These are phyloP conservation scores for Leucoptera coffeella DNA, from an alignment of 2,888 invertebrate species.

Conservation along the genomic window DNA sequence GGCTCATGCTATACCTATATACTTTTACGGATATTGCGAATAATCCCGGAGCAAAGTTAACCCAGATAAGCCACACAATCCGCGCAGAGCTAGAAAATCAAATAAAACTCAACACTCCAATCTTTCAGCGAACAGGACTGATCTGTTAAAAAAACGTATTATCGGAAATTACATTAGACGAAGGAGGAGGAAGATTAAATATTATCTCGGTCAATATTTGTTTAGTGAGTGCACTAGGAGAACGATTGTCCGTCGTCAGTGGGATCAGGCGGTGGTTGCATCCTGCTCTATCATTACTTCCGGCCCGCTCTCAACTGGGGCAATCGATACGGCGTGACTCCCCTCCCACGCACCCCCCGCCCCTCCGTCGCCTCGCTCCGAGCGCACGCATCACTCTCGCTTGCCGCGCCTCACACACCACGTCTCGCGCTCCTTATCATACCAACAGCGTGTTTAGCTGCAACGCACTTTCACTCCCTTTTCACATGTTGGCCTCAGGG, in stretches of 20 bases:
- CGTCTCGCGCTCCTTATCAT: neutral
- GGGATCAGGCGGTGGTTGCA: conserved; percentile 44
- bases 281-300: conserved; percentile 49
- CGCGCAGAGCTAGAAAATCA: too few species aligned
- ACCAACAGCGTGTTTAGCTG: too few species aligned
- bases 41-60: too few species aligned
- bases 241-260: conserved; percentile 22
- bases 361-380: conserved; percentile 18
- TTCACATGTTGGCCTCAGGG: too few species aligned
- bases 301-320: conserved; percentile 58
- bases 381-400: conserved; percentile 42
- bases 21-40: too few species aligned
- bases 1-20: too few species aligned
- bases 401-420: conserved; percentile 13
- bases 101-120: too few species aligned
- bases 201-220: conserved; percentile 39
- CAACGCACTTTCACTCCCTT: too few species aligned
- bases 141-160: conserved; percentile 10
- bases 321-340: conserved; percentile 49
- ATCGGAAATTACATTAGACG: conserved; percentile 15
- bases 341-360: conserved; percentile 13
- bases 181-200: conserved; percentile 33
- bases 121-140: conserved; percentile 3
- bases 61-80: too few species aligned
- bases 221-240: conserved; percentile 40